Base-by-base conservation (phyloP, 1,140 invertebrate species). In the Papilio xuthus region DNA sequence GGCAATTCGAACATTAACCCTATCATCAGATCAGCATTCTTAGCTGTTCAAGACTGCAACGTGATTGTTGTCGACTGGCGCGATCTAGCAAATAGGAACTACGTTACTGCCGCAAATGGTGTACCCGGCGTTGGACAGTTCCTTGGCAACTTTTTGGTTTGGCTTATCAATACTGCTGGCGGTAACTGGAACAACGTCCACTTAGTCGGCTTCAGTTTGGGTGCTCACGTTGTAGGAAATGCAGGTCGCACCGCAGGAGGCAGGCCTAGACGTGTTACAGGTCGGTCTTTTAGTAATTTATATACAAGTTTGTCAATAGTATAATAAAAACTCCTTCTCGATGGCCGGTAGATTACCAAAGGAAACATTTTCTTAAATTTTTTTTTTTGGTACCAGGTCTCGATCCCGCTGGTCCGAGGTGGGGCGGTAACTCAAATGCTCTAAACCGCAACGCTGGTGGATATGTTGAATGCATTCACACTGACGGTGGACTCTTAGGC, bases 151-250 rank as follows among this genome's bases (percentile, higher is more conserved):
- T 76, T 76, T 28, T 76, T 76, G 28, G 53, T 60, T 9, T 76
- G 73, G 73, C 73, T 76, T 12, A 74, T 81, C 13, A 78, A 79
- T 12, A 79, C 74, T 23, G 78, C 47, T 44, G 85, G 83, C 42
- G 80, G 81, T 10, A 80, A 78, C 53, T 86, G 81, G 81, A 87
- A 94, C 18, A 90, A 95, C 69, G 93, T 97, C 70, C 96, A 98
- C 83, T 86, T 97, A 20, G 94, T 98, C 77, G 97, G 97, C 0
- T 97, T 97, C 89, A 97, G 97, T 82, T 76, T 76, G 13, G 74
- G 74, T 10, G 74, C 74, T 41, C 74, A 76, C 4, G 53, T 76
- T 12, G 74, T 91, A 97, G 97, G 97, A 2, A 96, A 96, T 60
- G 95, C 96, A 0, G 97, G 97, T 0, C 94, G 94, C 92, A 23